A percentile compares a stretch with the other conserved stretches of the same genome.
Conservation (phyloP, 1,140 invertebrate genomes). For the Liolophura sinensis region DNA sequence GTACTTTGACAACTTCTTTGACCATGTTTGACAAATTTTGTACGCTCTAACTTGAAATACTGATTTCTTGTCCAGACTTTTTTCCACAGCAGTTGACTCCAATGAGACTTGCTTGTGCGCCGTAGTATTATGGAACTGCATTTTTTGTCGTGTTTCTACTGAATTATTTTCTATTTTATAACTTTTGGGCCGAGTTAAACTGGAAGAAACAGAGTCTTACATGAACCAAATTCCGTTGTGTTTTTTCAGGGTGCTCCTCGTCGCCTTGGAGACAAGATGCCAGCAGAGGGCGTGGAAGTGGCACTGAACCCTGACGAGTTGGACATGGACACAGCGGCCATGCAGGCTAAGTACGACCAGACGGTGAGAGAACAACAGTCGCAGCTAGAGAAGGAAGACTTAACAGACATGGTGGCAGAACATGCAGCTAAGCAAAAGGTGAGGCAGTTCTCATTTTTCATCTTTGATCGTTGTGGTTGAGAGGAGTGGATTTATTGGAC, state of each 20-base stretch:
- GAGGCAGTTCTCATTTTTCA: background rate
- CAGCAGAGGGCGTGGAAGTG: slow-evolving; percentile 75
- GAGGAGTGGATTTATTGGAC: background rate
- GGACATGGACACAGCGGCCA: slow-evolving; percentile 89
- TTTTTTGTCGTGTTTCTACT: no score
- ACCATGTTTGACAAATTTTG: no score
- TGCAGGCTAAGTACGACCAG: slow-evolving; percentile 96
- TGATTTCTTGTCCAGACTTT: no score
- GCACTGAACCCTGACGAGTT: slow-evolving; percentile 96
- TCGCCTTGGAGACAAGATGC: slow-evolving; percentile 31
- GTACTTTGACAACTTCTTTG: background rate
- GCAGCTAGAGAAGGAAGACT: slow-evolving; percentile 87
- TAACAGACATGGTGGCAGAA: slow-evolving; percentile 98
- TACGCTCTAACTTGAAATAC: no score
- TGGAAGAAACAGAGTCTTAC: background rate
- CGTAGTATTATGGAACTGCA: no score
- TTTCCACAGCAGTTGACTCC: no score
- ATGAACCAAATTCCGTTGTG: background rate
- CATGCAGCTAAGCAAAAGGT: slow-evolving; percentile 86
- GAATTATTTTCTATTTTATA: no score
- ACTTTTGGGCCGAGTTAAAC: background rate
- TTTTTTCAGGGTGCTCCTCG: slow-evolving; percentile 26
- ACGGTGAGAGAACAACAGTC: slow-evolving; percentile 91
- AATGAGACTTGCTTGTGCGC: no score
- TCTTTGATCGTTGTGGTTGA: background rate